Base-by-base conservation (phyloP, 2,797 vertebrate species). In the Manis javanica region DNA sequence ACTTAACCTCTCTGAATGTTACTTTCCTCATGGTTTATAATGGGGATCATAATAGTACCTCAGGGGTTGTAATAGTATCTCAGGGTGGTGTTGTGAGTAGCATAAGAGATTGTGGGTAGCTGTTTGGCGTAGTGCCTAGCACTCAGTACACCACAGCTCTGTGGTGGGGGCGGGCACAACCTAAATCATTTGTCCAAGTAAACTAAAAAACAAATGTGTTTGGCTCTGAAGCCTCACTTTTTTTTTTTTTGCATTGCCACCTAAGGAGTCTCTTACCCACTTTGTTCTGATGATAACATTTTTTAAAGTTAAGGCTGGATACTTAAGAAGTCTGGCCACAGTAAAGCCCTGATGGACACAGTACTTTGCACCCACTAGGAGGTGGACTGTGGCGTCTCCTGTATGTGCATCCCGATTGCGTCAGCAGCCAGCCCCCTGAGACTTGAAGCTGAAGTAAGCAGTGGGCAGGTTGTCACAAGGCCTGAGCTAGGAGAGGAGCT, bases 1-100 rank as follows among this genome's bases (percentile, higher is more conserved):
- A 19, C 77, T 69, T 57, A 42, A 39, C 55, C 75, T 95, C 81
- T 91, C 90, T 94, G 92, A 64, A 39, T 39, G 18, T 94, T n/a
- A 57, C 46, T 75, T 8, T 95, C 51, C 71, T 88, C 23, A 1
- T 55, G 61, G 39, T 66, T 71, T 46, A 92, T 86, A 39, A 39
- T 11, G 39, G 53, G 23, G 57, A 42, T 3, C 11, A 64, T 34
- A 29, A 49, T 0, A 9, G 83, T 6, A 2, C 59, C 21, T 34
- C 46, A 46, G 46, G 46, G 46, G 10, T 11, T 46, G 46, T 46
- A 46, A 10, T 46, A 46, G 10, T 46, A 1, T 26, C 39, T 37
- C 5, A 0, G 39, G 69, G 23, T 1, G 29, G 31, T 46, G 31
- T 24, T 6, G 64, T 31, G 37, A 59, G 53, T 24, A 6, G 46